Evolutionary conservation across 2,888 invertebrate species (phyloP).

Genomic region (Limnephilus marmoratus): DNA sequence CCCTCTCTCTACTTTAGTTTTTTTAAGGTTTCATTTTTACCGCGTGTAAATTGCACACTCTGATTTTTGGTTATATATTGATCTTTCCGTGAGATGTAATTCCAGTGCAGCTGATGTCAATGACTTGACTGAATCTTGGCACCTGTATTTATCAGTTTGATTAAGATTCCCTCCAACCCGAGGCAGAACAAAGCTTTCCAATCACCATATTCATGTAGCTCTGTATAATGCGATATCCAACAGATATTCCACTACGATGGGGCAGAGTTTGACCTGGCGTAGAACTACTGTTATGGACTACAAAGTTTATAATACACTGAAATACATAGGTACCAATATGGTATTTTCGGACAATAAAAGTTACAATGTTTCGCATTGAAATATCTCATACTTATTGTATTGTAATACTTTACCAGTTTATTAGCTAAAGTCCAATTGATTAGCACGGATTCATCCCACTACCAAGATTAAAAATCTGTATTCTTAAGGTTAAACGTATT

Average conservation of each 20-base stretch:
- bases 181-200: slow-evolving; percentile 5
- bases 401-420: neutral
- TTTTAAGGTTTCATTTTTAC: too few relatives aligned
- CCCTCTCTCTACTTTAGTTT: too few relatives aligned
- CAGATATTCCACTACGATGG: neutral
- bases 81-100: neutral
- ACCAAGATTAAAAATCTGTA: too few relatives aligned
- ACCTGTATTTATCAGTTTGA: neutral
- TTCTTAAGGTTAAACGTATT: too few relatives aligned
- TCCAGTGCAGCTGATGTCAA: neutral
- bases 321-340: neutral
- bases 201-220: slow-evolving; percentile 10
- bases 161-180: neutral
- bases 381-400: neutral
- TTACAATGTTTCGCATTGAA: too few relatives aligned
- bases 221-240: neutral
- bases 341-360: neutral
- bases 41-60: too few relatives aligned
- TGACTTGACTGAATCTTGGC: neutral
- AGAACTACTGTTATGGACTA: neutral
- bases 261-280: neutral
- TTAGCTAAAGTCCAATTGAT: neutral
- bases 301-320: neutral
- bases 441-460: neutral
- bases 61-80: too few relatives aligned